These are phyloP conservation scores for Drosophila engyochracea DNA, from an alignment of 2,888 invertebrate species.

Conservation along the genomic window DNA sequence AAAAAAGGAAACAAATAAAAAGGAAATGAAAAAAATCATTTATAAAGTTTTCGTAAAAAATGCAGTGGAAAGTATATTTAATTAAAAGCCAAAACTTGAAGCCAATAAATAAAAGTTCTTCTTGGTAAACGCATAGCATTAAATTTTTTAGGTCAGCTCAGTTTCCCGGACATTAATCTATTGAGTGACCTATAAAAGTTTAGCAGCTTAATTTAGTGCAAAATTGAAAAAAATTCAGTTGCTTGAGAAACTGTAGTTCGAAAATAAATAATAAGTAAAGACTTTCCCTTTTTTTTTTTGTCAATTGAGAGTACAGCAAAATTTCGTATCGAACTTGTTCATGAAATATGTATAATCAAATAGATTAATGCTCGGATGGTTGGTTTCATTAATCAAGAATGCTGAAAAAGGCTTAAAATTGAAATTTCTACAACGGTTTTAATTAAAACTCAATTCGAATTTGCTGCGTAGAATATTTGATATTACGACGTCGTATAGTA, in stretches of 20 bases:
- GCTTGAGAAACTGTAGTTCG: constrained; percentile 32
- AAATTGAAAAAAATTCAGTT: constrained; percentile 65
- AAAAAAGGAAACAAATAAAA: constrained; percentile 5
- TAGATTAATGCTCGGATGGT: not conserved
- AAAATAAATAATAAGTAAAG: not conserved
- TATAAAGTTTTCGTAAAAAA: constrained; percentile 61
- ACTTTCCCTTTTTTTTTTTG: not conserved
- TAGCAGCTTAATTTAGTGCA: constrained; percentile 57
- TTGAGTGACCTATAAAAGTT: constrained; percentile 33
- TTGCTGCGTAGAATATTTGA: constrained; percentile 2
- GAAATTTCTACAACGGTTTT: not conserved
- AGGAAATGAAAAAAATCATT: constrained; percentile 56
- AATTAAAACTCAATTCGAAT: not conserved
- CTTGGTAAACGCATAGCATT: not conserved
- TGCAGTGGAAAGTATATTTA: constrained; percentile 63
- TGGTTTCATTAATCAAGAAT: not conserved
- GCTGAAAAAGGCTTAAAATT: not conserved
- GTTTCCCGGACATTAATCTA: constrained; percentile 19
- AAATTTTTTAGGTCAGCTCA: constrained; percentile 15
- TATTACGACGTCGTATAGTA: constrained; percentile 18
- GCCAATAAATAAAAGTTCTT: constrained; percentile 72
- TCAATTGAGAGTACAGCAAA: constrained; percentile 29
- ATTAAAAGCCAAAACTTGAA: constrained; percentile 65
- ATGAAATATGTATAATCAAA: not conserved
- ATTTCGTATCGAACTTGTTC: not conserved